These are phyloP conservation scores for Cinclus mexicanus DNA, from an alignment of 2,113 vertebrate species.

Conservation along the genomic window DNA sequence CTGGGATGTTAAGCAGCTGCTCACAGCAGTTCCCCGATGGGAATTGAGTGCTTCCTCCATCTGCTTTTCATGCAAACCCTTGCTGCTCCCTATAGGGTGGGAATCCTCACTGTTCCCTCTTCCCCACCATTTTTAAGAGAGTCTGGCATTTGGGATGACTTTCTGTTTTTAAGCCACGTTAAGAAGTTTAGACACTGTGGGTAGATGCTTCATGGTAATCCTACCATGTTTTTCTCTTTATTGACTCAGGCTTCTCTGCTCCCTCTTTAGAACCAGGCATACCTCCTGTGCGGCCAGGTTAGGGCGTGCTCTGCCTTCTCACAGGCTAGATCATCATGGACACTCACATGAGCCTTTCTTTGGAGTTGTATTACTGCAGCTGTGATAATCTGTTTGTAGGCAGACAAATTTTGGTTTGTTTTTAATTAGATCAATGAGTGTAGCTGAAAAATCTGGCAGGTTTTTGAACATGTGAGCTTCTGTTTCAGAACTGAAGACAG, in stretches of 20 bases:
- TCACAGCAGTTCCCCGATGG: not conserved
- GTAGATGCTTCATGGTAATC: not conserved
- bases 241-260: not conserved
- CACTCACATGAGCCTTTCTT: not conserved
- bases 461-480: not conserved
- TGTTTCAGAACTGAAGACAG: slow-evolving; percentile 6
- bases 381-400: not conserved
- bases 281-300: not conserved
- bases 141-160: not conserved
- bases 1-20: not conserved
- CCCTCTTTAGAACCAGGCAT: not conserved
- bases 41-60: not conserved
- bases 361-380: not conserved
- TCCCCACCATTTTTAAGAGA: not conserved
- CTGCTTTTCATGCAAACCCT: not conserved
- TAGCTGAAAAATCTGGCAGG: not conserved
- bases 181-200: not conserved
- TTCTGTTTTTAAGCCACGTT: not conserved
- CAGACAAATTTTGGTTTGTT: not conserved
- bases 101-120: not conserved
- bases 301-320: not conserved
- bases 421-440: slow-evolving; percentile 5
- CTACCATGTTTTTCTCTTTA: not conserved
- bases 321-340: not conserved
- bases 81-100: not conserved